Base-by-base conservation (phyloP, 2,888 invertebrate species). In the Erebia aethiops region DNA sequence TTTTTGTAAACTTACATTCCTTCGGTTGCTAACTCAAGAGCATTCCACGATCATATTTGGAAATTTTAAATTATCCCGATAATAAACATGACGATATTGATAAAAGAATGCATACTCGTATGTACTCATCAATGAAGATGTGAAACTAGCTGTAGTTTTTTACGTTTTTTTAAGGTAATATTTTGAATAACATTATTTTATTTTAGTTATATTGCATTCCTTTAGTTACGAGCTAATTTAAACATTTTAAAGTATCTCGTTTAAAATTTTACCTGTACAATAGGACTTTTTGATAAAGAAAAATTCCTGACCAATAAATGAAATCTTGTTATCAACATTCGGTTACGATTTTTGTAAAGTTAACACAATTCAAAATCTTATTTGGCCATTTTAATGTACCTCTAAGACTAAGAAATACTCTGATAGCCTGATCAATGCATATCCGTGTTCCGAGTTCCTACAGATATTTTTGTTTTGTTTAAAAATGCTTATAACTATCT, bases 1-100 rank as follows among this genome's bases (percentile, higher is more conserved):
- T 61, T 61, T 43, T 61, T 18, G 43, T 18, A 18, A 61, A n/a
- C 16, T 58, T 43, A 16, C 60, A 60, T 60, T 60, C n/a, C 43
- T 60, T 60, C 13, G 0, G 7, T 60, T 60, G 16, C 41, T n/a
- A 43, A 49, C 49, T 18, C 9, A 46, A 5, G 49, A 21, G 49
- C 62, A 62, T 62, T 62, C 49, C 49, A 62, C 9, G 13, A 49
- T 14, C 62, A 13, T 18, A 49, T 49, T 46, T 49, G 62, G 62
- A 62, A 14, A 62, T 62, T 62, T 62, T 14, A 49, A 62, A 62
- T 62, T 49, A 61, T 46, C 43, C 43, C 11, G 13, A 11, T 18
- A 18, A 11, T 4, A 61, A 18, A 54, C 18, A 18, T 18, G 18
- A 54, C 10, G 9, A 10, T 56, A 21, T 21, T 58, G 7, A 35